Conservation (phyloP, 2,888 invertebrate species). For the Rhagonycha lutea region DNA sequence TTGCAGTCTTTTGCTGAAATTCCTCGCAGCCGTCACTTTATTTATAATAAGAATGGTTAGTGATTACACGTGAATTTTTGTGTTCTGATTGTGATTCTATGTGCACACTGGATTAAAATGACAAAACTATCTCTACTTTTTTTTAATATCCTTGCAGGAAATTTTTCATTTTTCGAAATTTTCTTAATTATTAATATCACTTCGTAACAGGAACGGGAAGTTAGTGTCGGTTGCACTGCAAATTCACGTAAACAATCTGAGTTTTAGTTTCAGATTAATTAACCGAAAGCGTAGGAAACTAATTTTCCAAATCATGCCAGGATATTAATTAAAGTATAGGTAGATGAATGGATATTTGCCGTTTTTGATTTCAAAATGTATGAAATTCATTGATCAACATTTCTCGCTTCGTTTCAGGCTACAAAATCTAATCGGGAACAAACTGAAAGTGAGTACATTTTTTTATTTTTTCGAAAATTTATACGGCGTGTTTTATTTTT, state of each 20-base stretch:
- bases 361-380: background rate
- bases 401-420: background rate
- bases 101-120: background rate
- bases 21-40: slow-evolving; percentile 11
- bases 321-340: background rate
- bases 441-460: slow-evolving; percentile 50
- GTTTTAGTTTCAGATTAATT: background rate
- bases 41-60: slow-evolving; percentile 17
- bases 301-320: background rate
- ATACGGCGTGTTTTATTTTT: background rate
- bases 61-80: slow-evolving; percentile 5
- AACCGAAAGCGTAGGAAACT: background rate
- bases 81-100: slow-evolving; percentile 1
- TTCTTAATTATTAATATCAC: background rate
- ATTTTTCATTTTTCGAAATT: background rate
- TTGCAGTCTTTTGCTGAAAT: slow-evolving; percentile 16
- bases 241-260: background rate
- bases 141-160: background rate
- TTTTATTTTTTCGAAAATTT: background rate
- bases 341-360: background rate
- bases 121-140: background rate
- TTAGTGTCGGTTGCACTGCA: background rate
- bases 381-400: background rate
- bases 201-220: background rate
- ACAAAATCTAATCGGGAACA: slow-evolving; percentile 48